Conservation (phyloP, 2,888 invertebrate genomes). For the Cremastobaeus sp. region DNA sequence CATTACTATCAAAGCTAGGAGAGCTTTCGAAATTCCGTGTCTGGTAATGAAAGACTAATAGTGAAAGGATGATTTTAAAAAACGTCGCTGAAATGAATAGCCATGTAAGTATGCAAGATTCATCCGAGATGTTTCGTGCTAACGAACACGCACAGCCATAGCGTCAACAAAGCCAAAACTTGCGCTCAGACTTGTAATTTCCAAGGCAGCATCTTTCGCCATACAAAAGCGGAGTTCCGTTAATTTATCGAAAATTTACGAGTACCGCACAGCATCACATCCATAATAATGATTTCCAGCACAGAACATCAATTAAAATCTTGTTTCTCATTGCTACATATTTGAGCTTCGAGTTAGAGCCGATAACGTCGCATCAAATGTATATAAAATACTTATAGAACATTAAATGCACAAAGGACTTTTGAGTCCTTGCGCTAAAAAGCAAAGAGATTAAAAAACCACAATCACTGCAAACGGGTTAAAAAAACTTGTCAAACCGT, state of each 20-base stretch:
- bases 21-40: no score
- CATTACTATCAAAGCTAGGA: no score
- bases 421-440: no score
- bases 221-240: constrained; percentile 31
- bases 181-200: constrained; percentile 41
- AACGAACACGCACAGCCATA: constrained; percentile 35
- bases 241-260: constrained; percentile 50
- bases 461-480: no score
- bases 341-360: no score
- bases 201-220: constrained; percentile 36
- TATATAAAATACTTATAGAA: no score
- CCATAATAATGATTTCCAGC: constrained; percentile 8
- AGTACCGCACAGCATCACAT: constrained; percentile 11
- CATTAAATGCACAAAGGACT: no score
- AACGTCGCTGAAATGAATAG: constrained; percentile 43
- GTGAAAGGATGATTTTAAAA: no score
- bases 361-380: no score
- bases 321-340: no score
- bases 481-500: no score
- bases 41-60: constrained; percentile 17
- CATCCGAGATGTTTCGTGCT: constrained; percentile 22
- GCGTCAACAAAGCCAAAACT: constrained; percentile 43
- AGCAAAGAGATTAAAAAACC: no score
- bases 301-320: not conserved
- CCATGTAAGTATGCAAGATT: constrained; percentile 30